Base-by-base conservation (phyloP, 2,888 invertebrate genomes). In the Tribolium freemani region DNA sequence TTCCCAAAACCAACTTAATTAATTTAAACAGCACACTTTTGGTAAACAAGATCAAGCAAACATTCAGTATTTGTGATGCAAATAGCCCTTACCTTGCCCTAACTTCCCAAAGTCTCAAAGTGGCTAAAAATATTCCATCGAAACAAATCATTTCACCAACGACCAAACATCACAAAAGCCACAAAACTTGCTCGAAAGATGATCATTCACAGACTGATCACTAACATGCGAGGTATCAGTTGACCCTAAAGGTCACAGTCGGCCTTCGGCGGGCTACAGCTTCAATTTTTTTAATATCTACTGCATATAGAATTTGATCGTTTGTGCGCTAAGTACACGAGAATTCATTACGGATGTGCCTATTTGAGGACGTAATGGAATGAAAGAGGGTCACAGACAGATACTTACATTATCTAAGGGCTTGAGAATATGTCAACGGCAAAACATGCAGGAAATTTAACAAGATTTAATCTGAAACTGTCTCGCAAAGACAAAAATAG, bases 181-280 rank as follows among this genome's bases (percentile, higher is more conserved):
- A 60, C 56, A 46, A 64, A 69, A 71, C 71, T 60, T 67, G 21
- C 51, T 57, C 56, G 11, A 61, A 58, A 60, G 60, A 67, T 71
- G 67, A 67, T 69, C 64, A 45, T 57, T 21, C 64, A 64, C 58
- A 51, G 44, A 72, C 72, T 72, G 72, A 69, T 72, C 69, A 57
- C 21, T 64, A 61, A 72, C 72, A 72, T 56, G 57, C 72, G 72
- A 73, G 71, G 73, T 73, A 73, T 73, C 73, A 73, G 73, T 73
- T 73, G 73, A 73, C 73, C 73, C 57, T 21, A 71, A 71, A 71
- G 73, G 73, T 73, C 67, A 57, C 50, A 69, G 44, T 38, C 69
- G 72, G 64, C 64, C 69, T 72, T 72, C 69, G 53, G 11, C 56
- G 45, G 69, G 69, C 45, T 48, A 64, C 69, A 44, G 53, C 69